Evolutionary conservation across 2,113 vertebrate species (phyloP).

Genomic region (Oreochromis tanganicae): DNA sequence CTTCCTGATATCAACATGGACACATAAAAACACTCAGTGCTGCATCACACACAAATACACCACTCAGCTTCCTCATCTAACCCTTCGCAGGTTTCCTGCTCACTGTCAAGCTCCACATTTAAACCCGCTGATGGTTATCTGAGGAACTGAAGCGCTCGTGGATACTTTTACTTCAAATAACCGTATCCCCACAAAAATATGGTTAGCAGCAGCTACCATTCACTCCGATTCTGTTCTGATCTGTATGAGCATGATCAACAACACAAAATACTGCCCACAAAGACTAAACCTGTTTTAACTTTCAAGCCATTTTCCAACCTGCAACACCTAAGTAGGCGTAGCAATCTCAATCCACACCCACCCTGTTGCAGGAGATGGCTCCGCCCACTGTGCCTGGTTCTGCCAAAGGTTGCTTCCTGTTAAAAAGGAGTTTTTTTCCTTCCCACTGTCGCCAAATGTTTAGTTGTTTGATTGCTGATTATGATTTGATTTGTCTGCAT

Average conservation of each 20-base stretch:
- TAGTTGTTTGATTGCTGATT: background rate
- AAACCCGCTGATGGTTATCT: background rate
- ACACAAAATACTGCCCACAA: background rate
- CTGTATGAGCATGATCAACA: background rate
- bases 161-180: background rate
- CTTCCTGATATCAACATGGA: background rate
- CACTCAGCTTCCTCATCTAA: background rate
- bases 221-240: background rate
- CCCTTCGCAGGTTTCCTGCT: background rate
- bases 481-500: background rate
- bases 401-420: background rate
- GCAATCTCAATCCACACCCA: background rate
- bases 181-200: background rate
- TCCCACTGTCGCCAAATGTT: background rate
- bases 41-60: background rate
- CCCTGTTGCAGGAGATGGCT: background rate
- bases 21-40: background rate
- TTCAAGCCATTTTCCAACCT: background rate
- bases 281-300: background rate
- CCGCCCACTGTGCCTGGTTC: background rate
- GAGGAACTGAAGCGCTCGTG: background rate
- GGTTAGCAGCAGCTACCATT: background rate
- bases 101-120: background rate
- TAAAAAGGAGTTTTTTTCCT: background rate
- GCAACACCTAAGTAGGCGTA: background rate